Base-by-base conservation (phyloP, 1,140 invertebrate species). In the Idris sp. region DNA sequence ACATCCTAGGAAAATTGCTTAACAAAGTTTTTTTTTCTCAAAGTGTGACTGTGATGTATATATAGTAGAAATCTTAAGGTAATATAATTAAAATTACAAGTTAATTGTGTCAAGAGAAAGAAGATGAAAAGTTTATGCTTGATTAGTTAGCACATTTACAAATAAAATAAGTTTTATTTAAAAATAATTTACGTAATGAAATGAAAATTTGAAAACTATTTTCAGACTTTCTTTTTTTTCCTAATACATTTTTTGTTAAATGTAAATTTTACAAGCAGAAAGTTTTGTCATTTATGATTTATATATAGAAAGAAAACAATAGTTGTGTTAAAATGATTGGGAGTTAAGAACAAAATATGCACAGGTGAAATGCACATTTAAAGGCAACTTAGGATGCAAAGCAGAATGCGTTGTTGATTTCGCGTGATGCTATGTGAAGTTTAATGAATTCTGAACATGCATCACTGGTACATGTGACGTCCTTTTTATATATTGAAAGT, bases 371-470 rank as follows among this genome's bases (percentile, higher is more conserved):
- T 51, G 36, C 18, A 22, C 30, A 8, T 43, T 64, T 72, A 59
- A 16, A 51, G 18, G 40, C 30, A 59, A 14, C 38, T 59, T 53
- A 59, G 56, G 36, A 65, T 62, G 54, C 54, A 44, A 31, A 43
- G 31, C 53, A 18, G 54, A 53, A 44, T 38, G 28, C 41, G 33
- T 16, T 44, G 51, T 18, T 35, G 40, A 74, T 44, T 74, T 53
- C 18, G 49, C 68, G 68, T 56, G 58, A 26, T 16, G 48, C 36
- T 14, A 58, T 51, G 61, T 30, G 10, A 18, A 35, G 40, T 28
- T 54, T 61, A 51, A 67, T 54, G 28, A 43, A 74, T 74, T 65
- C 54, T 9, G 13, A 58, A 46, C 41, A 38, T 31, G 54, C 53
- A 15, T 61, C 46, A n/a, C n/a, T n/a, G 43, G 38, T 56, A 36